Evolutionary conservation across 2,113 vertebrate genomes (phyloP).

Genomic region (Zosterops hypoxanthus): DNA sequence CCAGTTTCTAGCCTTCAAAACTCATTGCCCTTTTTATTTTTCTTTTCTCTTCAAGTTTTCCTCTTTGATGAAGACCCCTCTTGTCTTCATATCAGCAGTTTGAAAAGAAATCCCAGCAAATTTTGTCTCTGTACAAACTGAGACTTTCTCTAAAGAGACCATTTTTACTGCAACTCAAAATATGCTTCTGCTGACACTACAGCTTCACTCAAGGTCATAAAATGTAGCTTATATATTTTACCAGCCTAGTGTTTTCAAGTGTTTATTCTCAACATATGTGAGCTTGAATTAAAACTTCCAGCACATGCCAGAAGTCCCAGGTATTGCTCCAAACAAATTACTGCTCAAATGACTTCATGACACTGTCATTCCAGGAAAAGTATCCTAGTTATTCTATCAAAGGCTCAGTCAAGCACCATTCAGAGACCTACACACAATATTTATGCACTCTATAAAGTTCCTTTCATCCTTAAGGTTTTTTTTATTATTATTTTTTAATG

Average conservation of each 20-base stretch:
- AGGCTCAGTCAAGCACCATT: not conserved
- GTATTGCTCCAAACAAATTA: not conserved
- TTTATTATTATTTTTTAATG: not conserved
- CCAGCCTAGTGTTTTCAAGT: not conserved
- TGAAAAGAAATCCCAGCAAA: not conserved
- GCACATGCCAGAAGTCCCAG: not conserved
- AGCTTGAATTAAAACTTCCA: slow-evolving; percentile 2
- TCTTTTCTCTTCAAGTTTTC: not conserved
- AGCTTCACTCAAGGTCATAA: slow-evolving; percentile 1
- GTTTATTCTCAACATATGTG: slow-evolving; percentile 37
- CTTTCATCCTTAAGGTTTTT: not conserved
- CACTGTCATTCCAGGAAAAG: not conserved
- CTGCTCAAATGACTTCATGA: not conserved
- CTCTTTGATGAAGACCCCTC: not conserved
- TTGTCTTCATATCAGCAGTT: not conserved
- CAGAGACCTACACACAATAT: not conserved
- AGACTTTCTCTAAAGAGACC: not conserved
- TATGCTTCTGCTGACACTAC: not conserved
- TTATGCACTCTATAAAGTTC: not conserved
- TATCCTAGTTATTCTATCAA: not conserved
- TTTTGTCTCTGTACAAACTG: not conserved
- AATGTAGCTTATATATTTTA: slow-evolving; percentile 18
- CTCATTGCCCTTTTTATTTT: not conserved
- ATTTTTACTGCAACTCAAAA: not conserved
- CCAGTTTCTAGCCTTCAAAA: not conserved